Percentiles rank a stretch among this genome's conserved stretches.
phyloP scores from a whole-genome alignment of 2,888 invertebrate genomes.

The Synanthedon formicaeformis region DNA sequence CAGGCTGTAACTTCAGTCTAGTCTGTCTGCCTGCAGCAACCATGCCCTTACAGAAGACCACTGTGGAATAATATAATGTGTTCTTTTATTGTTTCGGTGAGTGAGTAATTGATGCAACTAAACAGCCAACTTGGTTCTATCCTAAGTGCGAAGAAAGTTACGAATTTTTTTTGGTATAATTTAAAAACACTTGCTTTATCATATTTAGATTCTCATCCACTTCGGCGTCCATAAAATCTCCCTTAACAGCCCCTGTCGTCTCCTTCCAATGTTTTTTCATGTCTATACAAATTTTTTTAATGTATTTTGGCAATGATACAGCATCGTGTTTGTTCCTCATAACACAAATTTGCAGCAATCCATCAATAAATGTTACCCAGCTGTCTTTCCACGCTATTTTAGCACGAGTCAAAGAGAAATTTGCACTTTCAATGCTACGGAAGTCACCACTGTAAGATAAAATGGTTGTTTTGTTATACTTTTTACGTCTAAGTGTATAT shows the following conservation, averaged over 20 bases:
- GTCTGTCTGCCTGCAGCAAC: too few relatives aligned
- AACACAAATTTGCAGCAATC: conserved; percentile 82
- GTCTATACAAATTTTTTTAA: conserved; percentile 12
- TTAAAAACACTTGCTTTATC: conserved; percentile 17
- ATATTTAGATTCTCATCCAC: conserved; percentile 13
- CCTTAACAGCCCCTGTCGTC: conserved; percentile 4
- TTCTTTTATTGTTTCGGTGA: too few relatives aligned
- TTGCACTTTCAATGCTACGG: conserved; percentile 22
- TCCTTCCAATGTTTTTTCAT: conserved; percentile 10
- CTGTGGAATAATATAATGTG: too few relatives aligned
- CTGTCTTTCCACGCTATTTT: conserved; percentile 75
- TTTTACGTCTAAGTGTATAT: too few relatives aligned
- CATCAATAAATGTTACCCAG: conserved; percentile 86
- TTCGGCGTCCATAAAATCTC: conserved; percentile 6
- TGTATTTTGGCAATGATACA: conserved; percentile 71
- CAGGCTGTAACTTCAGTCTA: too few relatives aligned
- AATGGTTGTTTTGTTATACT: not conserved
- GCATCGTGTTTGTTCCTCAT: conserved; percentile 71
- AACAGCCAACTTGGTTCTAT: too few relatives aligned
- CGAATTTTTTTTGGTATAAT: too few relatives aligned
- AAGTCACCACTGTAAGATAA: conserved; percentile 26
- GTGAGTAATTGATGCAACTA: too few relatives aligned
- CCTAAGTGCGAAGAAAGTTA: too few relatives aligned
- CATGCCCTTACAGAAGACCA: too few relatives aligned
- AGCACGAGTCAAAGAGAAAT: conserved; percentile 29